These are phyloP conservation scores for Brachionichthys hirsutus DNA, from an alignment of 2,113 vertebrate genomes.

Conservation along the genomic window DNA sequence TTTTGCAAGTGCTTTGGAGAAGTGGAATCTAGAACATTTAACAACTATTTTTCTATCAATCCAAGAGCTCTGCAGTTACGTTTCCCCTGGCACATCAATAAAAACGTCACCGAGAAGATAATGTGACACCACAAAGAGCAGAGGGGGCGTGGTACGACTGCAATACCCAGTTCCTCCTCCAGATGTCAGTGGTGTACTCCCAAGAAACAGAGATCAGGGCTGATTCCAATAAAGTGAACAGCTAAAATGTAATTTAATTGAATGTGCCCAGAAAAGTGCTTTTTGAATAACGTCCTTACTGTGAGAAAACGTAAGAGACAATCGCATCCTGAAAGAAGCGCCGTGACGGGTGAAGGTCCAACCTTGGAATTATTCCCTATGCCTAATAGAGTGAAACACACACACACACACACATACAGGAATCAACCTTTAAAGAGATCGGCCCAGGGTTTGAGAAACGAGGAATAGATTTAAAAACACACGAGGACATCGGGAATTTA, in stretches of 20 bases:
- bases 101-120: constrained; percentile 21
- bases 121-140: constrained; percentile 30
- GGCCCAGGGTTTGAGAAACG: constrained; percentile 14
- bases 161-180: constrained; percentile 46
- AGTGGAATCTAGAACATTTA: constrained; percentile 36
- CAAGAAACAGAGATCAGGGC: constrained; percentile 33
- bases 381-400: constrained; percentile 20
- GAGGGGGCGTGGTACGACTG: constrained; percentile 38
- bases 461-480: not conserved
- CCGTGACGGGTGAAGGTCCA: constrained; percentile 55
- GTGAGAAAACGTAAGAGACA: constrained; percentile 53
- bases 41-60: not conserved
- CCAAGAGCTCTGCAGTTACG: constrained; percentile 6
- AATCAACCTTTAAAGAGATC: not conserved
- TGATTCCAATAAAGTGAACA: constrained; percentile 57
- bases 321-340: constrained; percentile 44
- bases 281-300: constrained; percentile 66
- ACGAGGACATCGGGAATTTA: constrained; percentile 4
- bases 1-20: constrained; percentile 24
- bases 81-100: constrained; percentile 6
- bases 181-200: constrained; percentile 74
- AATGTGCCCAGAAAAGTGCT: constrained; percentile 76
- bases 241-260: constrained; percentile 65
- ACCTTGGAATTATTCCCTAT: constrained; percentile 47
- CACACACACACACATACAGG: constrained; percentile 27